Evolutionary conservation across 2,888 invertebrate species (phyloP), one percentile per base, ranked within the genome.

Genomic region (Lasioglossum calceatum): DNA sequence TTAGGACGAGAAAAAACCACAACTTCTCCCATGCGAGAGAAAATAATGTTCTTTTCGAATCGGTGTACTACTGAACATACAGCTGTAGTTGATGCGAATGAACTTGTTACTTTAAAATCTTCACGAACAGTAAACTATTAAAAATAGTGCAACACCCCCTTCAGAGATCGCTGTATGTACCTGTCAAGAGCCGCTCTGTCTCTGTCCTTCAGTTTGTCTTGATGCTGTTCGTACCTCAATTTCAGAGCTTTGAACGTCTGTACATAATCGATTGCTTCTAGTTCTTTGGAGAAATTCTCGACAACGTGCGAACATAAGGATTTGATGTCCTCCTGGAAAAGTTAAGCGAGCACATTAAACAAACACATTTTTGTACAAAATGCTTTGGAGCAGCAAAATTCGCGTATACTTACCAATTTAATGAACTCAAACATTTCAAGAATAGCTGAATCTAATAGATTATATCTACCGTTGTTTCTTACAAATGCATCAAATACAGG

Each of bases 371-470:
- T 44, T 44, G n/a, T 58, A 58, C n/a, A 50, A 74, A 10, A 50
- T n/a, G 36, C 58, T 39, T 16, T 7, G 23, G 1, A 10, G 5
- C 16, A 32, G n/a, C 32, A 7, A 71, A 19, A 81, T n/a, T 4
- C 8, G 36, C 32, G 2, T 27, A n/a, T 27, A 86, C 91, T 91
- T 90, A 97, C 97, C 95, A 98, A 96, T 96, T 98, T 98, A 91
- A 99, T 99, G 96, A 98, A 99, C 96, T 99, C 99, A 96, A 99
- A 99, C 96, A 99, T 97, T 96, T 99, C 99, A 95, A 99, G 97
- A 95, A 99, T 98, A 90, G 99, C 99, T 47, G 99, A 99, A 96
- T 99, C 99, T 92, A 99, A 96, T 92, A 99, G 97, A 96, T 99
- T 99, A 96, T 99, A 99, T 94, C 99, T 97, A 94, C 98, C 98